Evolutionary conservation across 2,888 invertebrate species (phyloP).

Genomic region (Bhutanitis thaidina): DNA sequence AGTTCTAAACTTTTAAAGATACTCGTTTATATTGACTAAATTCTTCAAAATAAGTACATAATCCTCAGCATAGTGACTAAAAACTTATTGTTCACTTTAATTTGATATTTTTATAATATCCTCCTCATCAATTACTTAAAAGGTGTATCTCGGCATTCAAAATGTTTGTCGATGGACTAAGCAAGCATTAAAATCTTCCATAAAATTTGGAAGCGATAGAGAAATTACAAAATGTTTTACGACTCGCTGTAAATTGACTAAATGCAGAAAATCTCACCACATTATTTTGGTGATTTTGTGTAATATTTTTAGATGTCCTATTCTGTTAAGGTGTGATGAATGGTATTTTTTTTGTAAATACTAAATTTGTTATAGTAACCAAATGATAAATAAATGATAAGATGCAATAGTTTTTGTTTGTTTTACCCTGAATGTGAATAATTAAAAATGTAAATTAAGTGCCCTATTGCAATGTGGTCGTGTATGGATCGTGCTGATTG

Average conservation of each 20-base stretch:
- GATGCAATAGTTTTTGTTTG: constrained; percentile 12
- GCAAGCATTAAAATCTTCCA: constrained; percentile 8
- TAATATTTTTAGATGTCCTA: constrained; percentile 33
- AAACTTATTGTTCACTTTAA: neutral
- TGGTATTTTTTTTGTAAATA: constrained; percentile 67
- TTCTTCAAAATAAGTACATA: constrained; percentile 7
- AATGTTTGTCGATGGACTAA: neutral
- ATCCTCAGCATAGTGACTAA: neutral
- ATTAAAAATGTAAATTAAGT: too few species aligned
- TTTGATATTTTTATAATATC: constrained; percentile 7
- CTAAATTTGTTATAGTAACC: constrained; percentile 61
- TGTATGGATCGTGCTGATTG: too few species aligned
- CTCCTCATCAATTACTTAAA: neutral
- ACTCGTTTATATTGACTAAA: neutral
- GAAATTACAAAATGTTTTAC: neutral
- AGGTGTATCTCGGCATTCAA: neutral
- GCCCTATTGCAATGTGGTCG: too few species aligned
- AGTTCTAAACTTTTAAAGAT: neutral
- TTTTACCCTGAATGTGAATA: neutral
- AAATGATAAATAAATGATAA: constrained; percentile 59
- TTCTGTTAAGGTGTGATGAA: constrained; percentile 47
- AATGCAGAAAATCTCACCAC: constrained; percentile 8
- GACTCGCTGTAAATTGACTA: constrained; percentile 11
- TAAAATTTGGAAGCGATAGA: neutral
- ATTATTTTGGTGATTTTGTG: constrained; percentile 23